Base-by-base conservation (phyloP, 2,113 vertebrate species). In the Trogon surrucura region DNA sequence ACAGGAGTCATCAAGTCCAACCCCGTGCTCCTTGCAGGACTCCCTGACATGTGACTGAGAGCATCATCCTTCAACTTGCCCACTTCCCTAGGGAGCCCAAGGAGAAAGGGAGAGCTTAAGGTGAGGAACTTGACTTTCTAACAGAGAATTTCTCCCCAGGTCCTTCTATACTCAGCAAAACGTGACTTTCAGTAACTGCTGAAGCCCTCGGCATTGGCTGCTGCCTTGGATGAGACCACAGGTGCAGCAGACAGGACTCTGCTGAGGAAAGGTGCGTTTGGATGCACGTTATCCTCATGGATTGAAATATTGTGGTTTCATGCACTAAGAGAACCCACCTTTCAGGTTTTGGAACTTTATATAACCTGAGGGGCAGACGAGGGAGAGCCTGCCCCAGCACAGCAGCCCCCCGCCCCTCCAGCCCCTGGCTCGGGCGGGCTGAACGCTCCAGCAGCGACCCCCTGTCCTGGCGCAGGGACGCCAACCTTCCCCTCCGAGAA, bases 401-500 rank as follows among this genome's bases (percentile, higher is more conserved):
- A 45, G 25, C 41, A 45, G 26, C 4, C 13, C 44, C 17, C 1
- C 4, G n/a, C 30, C 29, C 66, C 15, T 22, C 41, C 8, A 9
- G 34, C 1, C 3, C 1, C 16, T 8, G 50, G 22, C 17, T 34
- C 34, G 4, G 17, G 16, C 23, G 19, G 38, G 19, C 48, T 41
- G 54, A 6, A 51, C 19, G 79, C 47, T 66, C 13, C 66, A 0
- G 0, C 38, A 20, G 5, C 11, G 5, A 10, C 32, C 30, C 47
- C 73, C 21, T 36, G 36, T 36, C 38, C 41, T 7, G 32, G 1
- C 0, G 25, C 34, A 51, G 56, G 56, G 60, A 8, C 0, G 0
- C 5, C 23, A 34, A 18, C 34, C 25, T 50, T 54, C 25, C 0
- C 0, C n/a, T 27, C 36, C 5, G 29, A 5, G 15, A 16, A 12